Evolutionary conservation across 1,140 invertebrate species (phyloP), one percentile per base, ranked within the genome.

Genomic region (Drosophila pruinosa): DNA sequence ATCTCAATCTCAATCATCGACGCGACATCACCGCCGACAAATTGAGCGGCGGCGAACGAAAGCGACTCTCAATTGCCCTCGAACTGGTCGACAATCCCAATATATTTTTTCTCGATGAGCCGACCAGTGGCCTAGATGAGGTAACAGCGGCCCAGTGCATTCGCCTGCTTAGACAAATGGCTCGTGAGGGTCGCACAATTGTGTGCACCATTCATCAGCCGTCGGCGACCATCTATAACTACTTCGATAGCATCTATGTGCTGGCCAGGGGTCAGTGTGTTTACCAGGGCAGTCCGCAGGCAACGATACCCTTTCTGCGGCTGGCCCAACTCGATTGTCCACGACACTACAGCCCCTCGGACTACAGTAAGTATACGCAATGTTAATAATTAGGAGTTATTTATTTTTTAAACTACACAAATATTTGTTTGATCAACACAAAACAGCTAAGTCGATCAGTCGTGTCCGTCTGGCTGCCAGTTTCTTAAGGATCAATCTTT

Each of bases 11-110:
- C 3, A 90, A 93, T 54, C 95, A 95, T 73, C 93, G 94, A 39
- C 93, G 93, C 72, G 92, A 95, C 79, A 95, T 95, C 0, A 92
- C 93, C 26, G 94, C 94, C 2, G 92, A 93, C 45, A 92, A 93
- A 58, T 89, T 96, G 1, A 96, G 95, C 28, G 96, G 96, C 22
- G 96, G 96, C 4, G 95, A 96, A 89, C 93, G 94, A 38, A 96
- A 96, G 79, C 93, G 96, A 48, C 92, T 97, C 39, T 96, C 95
- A 26, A 97, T 97, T 48, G 96, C 96, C 1, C 89, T 96, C 56
- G 96, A 97, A 91, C 91, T 97, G 31, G 94, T 97, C n/a, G 96
- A 96, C 90, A 97, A 97, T 92, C 96, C 96, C 1, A 95, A 95
- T 14, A 93, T 95, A 17, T 94, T 95, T 89, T 95, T 95, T 75